phyloP scores from a whole-genome alignment of 2,888 invertebrate genomes.

The Sarcophaga rosellei region DNA sequence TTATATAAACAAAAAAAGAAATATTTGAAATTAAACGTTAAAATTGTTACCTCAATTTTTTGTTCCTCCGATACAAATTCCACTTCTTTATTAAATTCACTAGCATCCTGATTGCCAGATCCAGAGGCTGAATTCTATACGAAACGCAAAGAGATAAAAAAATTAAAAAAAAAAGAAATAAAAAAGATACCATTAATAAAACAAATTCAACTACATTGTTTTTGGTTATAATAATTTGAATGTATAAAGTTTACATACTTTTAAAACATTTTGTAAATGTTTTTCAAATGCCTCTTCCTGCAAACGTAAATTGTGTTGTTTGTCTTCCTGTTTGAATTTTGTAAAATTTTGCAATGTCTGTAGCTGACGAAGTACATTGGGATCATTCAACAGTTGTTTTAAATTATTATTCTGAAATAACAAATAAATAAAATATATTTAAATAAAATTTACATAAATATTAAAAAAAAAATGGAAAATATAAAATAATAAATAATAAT shows the following conservation, averaged over 20 bases:
- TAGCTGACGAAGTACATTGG: constrained; percentile 93
- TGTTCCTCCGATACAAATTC: constrained; percentile 85
- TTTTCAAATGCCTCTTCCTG: constrained; percentile 90
- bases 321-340: constrained; percentile 84
- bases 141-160: constrained; percentile 17
- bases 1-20: constrained; percentile 32
- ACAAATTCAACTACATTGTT: constrained; percentile 8
- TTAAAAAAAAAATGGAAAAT: constrained; percentile 18
- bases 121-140: constrained; percentile 71
- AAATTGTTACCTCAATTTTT: constrained; percentile 79
- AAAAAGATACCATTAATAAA: constrained; percentile 41
- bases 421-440: constrained; percentile 28
- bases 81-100: constrained; percentile 84
- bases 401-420: constrained; percentile 78
- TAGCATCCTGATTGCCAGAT: constrained; percentile 75
- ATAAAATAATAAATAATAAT: background rate
- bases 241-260: constrained; percentile 81
- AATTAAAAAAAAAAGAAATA: constrained; percentile 4
- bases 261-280: constrained; percentile 88
- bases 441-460: background rate
- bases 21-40: constrained; percentile 30
- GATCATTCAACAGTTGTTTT: constrained; percentile 86
- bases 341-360: constrained; percentile 87
- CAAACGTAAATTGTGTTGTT: constrained; percentile 87
- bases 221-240: background rate